Evolutionary conservation across 2,113 vertebrate species (phyloP).

Genomic region (Hylia prasina): DNA sequence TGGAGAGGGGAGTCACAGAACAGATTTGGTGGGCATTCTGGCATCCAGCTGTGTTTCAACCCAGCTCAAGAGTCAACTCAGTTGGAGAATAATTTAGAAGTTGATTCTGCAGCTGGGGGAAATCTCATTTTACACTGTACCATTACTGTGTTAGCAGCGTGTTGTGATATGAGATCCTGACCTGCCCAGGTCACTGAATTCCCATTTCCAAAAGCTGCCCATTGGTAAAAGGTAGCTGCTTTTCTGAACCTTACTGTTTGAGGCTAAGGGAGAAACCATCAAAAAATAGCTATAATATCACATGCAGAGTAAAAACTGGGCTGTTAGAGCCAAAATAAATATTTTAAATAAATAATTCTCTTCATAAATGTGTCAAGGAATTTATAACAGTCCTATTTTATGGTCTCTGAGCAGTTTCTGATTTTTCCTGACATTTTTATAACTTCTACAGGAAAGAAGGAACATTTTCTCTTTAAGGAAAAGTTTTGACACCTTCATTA

Average conservation of each 20-base stretch:
- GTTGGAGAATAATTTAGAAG: not conserved
- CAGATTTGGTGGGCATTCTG: not conserved
- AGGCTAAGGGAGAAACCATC: not conserved
- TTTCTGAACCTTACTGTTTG: not conserved
- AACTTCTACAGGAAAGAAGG: not conserved
- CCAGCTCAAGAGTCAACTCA: not conserved
- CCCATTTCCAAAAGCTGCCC: not conserved
- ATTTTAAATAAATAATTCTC: not conserved
- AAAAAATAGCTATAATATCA: not conserved
- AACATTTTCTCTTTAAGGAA: not conserved
- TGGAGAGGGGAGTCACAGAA: not conserved
- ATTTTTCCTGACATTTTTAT: not conserved
- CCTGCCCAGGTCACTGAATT: not conserved
- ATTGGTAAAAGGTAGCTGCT: not conserved
- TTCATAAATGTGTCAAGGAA: not conserved
- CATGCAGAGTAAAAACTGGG: not conserved
- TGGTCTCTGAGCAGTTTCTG: not conserved
- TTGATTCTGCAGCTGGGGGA: not conserved
- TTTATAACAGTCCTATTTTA: not conserved
- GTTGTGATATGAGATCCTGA: not conserved
- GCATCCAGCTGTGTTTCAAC: not conserved
- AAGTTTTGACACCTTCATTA: not conserved
- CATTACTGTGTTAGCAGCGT: rapidly evolving
- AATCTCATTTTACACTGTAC: not conserved
- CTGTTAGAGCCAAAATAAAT: not conserved